Conservation (phyloP, 2,113 vertebrate species). For the Elaphurus davidianus region DNA sequence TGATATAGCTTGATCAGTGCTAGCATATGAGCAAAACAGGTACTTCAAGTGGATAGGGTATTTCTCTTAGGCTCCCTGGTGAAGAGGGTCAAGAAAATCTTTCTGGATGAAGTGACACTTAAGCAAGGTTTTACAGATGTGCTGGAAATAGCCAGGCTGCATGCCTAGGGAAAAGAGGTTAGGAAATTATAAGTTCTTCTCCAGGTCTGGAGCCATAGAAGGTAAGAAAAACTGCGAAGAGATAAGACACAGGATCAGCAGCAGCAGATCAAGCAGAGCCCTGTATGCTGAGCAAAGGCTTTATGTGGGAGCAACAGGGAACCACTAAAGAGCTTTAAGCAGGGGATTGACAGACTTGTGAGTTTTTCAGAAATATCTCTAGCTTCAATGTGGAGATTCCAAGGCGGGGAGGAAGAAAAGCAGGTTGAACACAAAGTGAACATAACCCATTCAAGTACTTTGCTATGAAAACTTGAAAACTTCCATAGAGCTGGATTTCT, state of each 20-base stretch:
- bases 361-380: not conserved
- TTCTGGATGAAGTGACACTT: not conserved
- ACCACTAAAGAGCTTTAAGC: not conserved
- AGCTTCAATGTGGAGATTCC: not conserved
- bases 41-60: not conserved
- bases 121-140: not conserved
- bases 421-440: not conserved
- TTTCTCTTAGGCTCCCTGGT: not conserved
- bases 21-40: not conserved
- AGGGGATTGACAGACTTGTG: not conserved
- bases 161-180: not conserved
- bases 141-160: not conserved
- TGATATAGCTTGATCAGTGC: not conserved
- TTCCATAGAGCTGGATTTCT: not conserved
- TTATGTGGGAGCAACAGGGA: not conserved
- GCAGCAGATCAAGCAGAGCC: not conserved
- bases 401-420: not conserved
- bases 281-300: not conserved
- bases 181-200: not conserved
- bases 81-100: not conserved
- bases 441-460: not conserved
- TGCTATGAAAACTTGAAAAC: conserved; percentile 25
- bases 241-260: not conserved
- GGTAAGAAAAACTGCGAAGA: not conserved
- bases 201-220: not conserved